phyloP scores from a whole-genome alignment of 2,797 vertebrate genomes.

The Mus minutoides region DNA sequence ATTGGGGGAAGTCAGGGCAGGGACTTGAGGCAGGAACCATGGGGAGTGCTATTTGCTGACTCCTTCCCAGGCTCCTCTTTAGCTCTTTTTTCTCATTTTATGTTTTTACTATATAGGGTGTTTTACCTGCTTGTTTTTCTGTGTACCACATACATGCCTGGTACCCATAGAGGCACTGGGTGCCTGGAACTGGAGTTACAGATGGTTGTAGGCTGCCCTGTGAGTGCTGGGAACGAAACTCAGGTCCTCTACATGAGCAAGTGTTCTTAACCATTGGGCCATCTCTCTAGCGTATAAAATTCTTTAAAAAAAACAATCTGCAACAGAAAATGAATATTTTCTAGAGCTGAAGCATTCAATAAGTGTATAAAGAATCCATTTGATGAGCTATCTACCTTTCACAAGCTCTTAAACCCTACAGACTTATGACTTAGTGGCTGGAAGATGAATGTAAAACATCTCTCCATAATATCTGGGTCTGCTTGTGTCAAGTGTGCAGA shows the following conservation, averaged over 20 bases:
- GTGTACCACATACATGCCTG: neutral
- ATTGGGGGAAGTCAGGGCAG: neutral
- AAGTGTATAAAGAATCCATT: neutral
- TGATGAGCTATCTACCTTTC: neutral
- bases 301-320: constrained; percentile 17
- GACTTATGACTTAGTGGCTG: neutral
- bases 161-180: neutral
- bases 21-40: neutral
- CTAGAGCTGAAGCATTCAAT: neutral
- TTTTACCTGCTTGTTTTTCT: neutral
- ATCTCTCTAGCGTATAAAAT: neutral
- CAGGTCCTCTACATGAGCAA: neutral
- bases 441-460: neutral
- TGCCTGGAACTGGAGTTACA: neutral
- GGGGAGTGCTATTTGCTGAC: neutral
- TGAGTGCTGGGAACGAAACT: neutral
- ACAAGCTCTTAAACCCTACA: neutral
- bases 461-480: neutral
- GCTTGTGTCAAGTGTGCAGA: neutral
- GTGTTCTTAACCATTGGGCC: neutral
- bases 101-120: neutral
- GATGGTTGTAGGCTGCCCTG: neutral
- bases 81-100: neutral
- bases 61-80: neutral
- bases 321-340: constrained; percentile 11